Percentiles rank a stretch among this genome's conserved stretches.
Conservation (phyloP, 2,888 invertebrate species). For the Mycalesis mineus region DNA sequence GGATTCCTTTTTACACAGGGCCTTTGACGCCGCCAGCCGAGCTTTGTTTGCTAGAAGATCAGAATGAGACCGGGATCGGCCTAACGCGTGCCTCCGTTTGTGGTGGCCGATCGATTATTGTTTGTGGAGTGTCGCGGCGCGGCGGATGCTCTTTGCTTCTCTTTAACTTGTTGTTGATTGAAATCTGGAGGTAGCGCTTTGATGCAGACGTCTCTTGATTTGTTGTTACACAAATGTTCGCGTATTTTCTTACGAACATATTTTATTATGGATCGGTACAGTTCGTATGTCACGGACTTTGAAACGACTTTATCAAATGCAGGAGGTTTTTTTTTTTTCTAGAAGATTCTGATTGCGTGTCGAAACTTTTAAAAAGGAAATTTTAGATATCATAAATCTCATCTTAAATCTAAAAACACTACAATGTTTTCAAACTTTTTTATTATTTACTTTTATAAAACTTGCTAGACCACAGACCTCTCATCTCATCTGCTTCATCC, state of each 20-base stretch:
- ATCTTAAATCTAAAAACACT: no score
- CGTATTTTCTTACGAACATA: neutral
- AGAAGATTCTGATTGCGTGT: no score
- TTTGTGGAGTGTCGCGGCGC: conserved; percentile 38
- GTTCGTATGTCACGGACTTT: neutral
- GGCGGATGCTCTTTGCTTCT: conserved; percentile 11
- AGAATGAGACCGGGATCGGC: conserved; percentile 59
- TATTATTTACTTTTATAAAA: no score
- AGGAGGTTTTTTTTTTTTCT: neutral
- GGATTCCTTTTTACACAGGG: conserved; percentile 74
- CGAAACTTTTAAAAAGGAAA: no score
- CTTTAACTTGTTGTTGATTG: conserved; percentile 30
- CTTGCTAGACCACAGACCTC: no score
- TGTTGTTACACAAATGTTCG: no score
- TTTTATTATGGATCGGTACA: neutral
- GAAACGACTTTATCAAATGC: neutral
- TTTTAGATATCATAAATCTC: no score
- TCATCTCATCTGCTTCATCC: no score
- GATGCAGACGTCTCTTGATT: neutral
- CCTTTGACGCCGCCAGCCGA: conserved; percentile 61
- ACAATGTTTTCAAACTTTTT: no score
- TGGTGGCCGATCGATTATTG: conserved; percentile 43
- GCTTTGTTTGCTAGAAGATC: conserved; percentile 73
- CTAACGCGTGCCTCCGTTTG: conserved; percentile 66
- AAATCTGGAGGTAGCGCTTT: conserved; percentile 5